Evolutionary conservation across 2,888 invertebrate genomes (phyloP).

Genomic region (Rhopalosiphum nymphaeae): DNA sequence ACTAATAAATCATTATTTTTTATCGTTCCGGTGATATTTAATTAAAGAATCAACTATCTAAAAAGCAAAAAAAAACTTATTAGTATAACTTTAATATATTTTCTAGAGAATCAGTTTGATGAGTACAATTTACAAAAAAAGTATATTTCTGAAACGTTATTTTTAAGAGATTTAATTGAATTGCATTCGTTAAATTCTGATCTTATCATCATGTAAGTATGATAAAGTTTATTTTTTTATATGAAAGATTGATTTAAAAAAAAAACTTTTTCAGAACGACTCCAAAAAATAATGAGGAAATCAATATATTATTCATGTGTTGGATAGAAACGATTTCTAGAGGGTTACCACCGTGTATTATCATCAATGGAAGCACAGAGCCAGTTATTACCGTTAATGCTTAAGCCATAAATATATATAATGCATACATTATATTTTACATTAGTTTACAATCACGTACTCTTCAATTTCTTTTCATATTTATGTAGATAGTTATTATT

Average conservation of each 20-base stretch:
- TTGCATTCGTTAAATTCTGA: conserved; percentile 88
- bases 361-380: conserved; percentile 33
- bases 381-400: conserved; percentile 37
- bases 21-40: not conserved
- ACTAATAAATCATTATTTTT: not conserved
- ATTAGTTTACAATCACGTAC: not conserved
- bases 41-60: not conserved
- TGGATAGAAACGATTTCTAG: conserved; percentile 61
- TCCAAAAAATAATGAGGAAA: conserved; percentile 19
- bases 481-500: not conserved
- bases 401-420: not conserved
- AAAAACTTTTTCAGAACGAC: conserved; percentile 23
- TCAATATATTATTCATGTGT: conserved; percentile 45
- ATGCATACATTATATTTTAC: not conserved
- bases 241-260: not conserved
- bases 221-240: not conserved
- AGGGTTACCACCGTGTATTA: conserved; percentile 44
- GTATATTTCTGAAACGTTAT: conserved; percentile 90
- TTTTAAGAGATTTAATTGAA: conserved; percentile 88
- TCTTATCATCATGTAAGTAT: conserved; percentile 89
- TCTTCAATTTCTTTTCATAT: not conserved
- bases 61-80: not conserved
- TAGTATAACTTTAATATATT: not conserved
- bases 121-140: conserved; percentile 79
- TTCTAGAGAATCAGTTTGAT: conserved; percentile 62